Base-by-base conservation (phyloP, 1,140 invertebrate genomes). In the Sycophila sp. region DNA sequence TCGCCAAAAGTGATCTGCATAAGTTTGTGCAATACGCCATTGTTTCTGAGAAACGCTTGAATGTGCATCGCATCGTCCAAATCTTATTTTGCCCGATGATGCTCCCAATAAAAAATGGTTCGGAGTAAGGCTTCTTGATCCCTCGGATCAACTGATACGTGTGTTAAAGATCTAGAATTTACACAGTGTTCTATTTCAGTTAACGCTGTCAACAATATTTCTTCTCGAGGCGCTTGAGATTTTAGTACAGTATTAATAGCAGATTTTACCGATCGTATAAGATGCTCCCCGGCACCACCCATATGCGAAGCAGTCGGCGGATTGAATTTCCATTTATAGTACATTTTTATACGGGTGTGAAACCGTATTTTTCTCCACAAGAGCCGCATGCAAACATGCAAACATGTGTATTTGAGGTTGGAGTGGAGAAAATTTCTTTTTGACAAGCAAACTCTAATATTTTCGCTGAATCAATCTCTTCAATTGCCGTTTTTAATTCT, bases 401-500 rank as follows among this genome's bases (percentile, higher is more conserved):
- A n/a, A n/a, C n/a, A n/a, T n/a, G n/a, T n/a, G n/a, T n/a, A n/a
- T n/a, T n/a, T n/a, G n/a, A n/a, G n/a, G n/a, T n/a, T n/a, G n/a
- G n/a, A n/a, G n/a, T n/a, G n/a, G n/a, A n/a, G n/a, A n/a, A n/a
- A 11, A 42, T 42, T n/a, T 42, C n/a, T 8, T n/a, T 42, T n/a
- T n/a, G 6, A 4, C 4, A 10, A 4, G 40, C 8, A n/a, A 11
- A 42, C 8, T n/a, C n/a, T 13, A 10, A n/a, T 42, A 42, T 10
- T n/a, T 42, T 42, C n/a, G 4, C 40, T 7, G 4, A 4, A 42
- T 42, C n/a, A 4, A 42, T 42, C n/a, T 42, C 8, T 42, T n/a
- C 4, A 13, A n/a, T 42, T 10, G 4, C n/a, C n/a, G 63, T 69
- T n/a, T 36, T 8, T 30, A 7, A 81, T 49, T 78, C 77, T 0